Percentiles rank a stretch among this genome's conserved stretches.
These are phyloP conservation scores for Philereme vetulata DNA, from an alignment of 2,888 invertebrate species.

Conservation along the genomic window DNA sequence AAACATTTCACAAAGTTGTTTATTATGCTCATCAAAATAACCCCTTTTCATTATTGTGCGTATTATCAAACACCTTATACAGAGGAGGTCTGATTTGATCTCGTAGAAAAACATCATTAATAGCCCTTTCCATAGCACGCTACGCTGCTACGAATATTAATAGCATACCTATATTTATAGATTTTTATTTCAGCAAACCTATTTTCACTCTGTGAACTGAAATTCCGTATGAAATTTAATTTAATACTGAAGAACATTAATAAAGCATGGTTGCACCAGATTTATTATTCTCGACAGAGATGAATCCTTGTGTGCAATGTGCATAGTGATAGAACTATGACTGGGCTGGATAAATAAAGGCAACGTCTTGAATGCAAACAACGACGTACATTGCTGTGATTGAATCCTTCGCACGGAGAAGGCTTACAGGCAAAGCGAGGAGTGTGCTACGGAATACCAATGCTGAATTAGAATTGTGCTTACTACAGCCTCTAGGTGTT, in stretches of 20 bases:
- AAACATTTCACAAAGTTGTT: too few species aligned
- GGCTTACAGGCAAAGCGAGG: slow-evolving; percentile 39
- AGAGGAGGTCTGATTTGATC: too few species aligned
- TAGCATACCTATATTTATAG: too few species aligned
- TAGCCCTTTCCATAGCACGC: too few species aligned
- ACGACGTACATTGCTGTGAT: slow-evolving; percentile 33
- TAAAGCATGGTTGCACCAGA: slow-evolving; percentile 23
- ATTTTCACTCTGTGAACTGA: slow-evolving; percentile 26
- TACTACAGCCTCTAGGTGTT: slow-evolving; percentile 21
- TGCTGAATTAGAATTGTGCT: slow-evolving; percentile 39
- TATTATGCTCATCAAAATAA: too few species aligned
- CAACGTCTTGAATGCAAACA: slow-evolving; percentile 41
- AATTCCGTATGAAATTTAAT: slow-evolving; percentile 13
- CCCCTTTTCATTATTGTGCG: too few species aligned
- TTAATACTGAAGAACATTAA: slow-evolving; percentile 18
- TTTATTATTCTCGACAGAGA: slow-evolving; percentile 23
- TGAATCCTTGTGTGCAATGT: slow-evolving; percentile 16
- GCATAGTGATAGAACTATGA: slow-evolving; percentile 8
- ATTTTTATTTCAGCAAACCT: slow-evolving; percentile 17
- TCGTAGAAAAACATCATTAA: too few species aligned
- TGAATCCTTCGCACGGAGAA: slow-evolving; percentile 32
- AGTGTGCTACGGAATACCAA: slow-evolving; percentile 39
- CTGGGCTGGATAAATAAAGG: slow-evolving; percentile 27
- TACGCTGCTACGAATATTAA: too few species aligned
- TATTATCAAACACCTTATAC: too few species aligned